These are phyloP conservation scores for Diphyllodes magnificus DNA, from an alignment of 2,113 vertebrate genomes.

Conservation along the genomic window DNA sequence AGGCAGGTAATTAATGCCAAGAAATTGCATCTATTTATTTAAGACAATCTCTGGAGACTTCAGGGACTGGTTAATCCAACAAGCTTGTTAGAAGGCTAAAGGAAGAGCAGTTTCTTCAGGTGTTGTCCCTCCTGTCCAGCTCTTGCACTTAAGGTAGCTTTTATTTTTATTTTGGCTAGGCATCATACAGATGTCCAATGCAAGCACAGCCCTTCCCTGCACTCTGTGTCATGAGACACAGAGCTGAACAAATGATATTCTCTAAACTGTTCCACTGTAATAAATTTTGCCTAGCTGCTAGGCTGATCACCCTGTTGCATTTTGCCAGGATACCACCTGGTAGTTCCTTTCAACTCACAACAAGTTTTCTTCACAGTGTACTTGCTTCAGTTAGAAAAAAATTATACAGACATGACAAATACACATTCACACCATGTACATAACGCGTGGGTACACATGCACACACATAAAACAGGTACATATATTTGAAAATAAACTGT, in stretches of 20 bases:
- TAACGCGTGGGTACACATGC: too few species aligned
- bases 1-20: conserved; percentile 4
- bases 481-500: background rate
- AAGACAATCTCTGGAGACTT: background rate
- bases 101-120: background rate
- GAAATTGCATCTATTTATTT: background rate
- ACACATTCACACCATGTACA: too few species aligned
- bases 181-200: background rate
- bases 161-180: background rate
- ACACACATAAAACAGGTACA: background rate
- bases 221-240: background rate
- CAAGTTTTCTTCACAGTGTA: background rate
- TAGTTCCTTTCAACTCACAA: background rate
- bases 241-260: background rate
- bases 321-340: background rate
- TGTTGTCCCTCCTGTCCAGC: background rate
- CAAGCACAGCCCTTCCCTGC: background rate
- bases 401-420: background rate
- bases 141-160: background rate
- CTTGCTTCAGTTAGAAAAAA: background rate
- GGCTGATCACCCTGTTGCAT: background rate
- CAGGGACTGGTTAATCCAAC: background rate
- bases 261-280: background rate
- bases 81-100: background rate
- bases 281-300: background rate